Percentiles rank a stretch among this genome's conserved stretches.
Conservation (phyloP, 2,888 invertebrate genomes). For the Cerceris ruficornis region DNA sequence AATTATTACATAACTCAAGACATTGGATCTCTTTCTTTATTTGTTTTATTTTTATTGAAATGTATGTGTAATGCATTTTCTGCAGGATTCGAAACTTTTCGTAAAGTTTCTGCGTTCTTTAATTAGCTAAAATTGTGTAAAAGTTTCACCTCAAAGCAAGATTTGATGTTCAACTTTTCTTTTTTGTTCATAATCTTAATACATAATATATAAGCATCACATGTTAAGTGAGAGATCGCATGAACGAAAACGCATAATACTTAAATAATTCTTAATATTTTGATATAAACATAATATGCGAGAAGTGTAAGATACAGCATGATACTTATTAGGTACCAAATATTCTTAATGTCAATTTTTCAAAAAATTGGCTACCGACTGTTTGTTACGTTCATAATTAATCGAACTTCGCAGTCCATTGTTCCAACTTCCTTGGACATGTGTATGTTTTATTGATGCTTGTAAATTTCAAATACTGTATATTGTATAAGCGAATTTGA, state of each 20-base stretch:
- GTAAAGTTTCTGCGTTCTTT: not conserved
- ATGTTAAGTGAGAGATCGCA: too few species aligned
- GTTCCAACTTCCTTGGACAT: too few species aligned
- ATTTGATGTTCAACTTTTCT: too few species aligned
- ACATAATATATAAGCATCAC: slow-evolving; percentile 7
- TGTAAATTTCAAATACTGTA: too few species aligned
- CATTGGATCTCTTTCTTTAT: not conserved
- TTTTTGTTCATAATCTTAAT: slow-evolving; percentile 19
- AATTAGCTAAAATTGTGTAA: not conserved
- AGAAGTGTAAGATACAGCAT: slow-evolving; percentile 23
- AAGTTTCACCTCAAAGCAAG: too few species aligned
- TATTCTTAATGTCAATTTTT: not conserved
- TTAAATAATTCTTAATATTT: slow-evolving; percentile 9
- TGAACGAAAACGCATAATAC: slow-evolving; percentile 14
- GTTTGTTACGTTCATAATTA: not conserved
- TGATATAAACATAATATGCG: slow-evolving; percentile 10
- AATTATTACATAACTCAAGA: not conserved
- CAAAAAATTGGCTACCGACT: not conserved
- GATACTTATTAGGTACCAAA: not conserved
- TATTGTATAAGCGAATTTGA: too few species aligned
- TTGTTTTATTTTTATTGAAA: not conserved
- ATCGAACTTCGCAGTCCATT: not conserved
- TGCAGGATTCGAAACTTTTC: not conserved
- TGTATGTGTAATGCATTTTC: slow-evolving; percentile 12
- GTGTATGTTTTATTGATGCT: too few species aligned